Conservation (phyloP, 2,888 invertebrate genomes). For the Chouioia cunea region DNA sequence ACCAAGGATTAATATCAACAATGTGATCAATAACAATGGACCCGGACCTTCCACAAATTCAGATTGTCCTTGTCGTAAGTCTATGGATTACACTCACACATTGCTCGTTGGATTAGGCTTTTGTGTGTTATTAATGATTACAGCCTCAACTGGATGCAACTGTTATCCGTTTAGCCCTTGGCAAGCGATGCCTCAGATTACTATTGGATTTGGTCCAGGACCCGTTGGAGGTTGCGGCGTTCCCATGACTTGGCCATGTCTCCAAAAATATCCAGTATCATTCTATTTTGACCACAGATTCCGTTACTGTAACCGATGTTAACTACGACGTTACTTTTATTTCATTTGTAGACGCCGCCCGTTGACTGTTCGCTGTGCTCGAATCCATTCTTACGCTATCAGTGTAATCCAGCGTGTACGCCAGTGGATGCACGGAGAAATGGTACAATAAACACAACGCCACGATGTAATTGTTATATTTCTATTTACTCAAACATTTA, state of each 20-base stretch:
- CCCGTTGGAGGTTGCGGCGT: conserved; percentile 46
- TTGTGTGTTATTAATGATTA: too few species aligned
- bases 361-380: conserved; percentile 56
- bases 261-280: conserved; percentile 47
- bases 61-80: conserved; percentile 45
- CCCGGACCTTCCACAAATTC: not conserved
- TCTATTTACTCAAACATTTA: not conserved
- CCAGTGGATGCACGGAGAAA: conserved; percentile 16
- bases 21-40: conserved; percentile 47
- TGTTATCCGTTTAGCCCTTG: conserved; percentile 33
- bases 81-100: not conserved
- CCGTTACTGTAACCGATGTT: not conserved
- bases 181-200: conserved; percentile 52
- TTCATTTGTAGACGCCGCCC: conserved; percentile 38
- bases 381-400: conserved; percentile 53
- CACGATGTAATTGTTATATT: conserved; percentile 13
- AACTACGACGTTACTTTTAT: too few species aligned
- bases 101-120: too few species aligned
- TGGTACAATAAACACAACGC: conserved; percentile 1
- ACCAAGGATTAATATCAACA: conserved; percentile 51
- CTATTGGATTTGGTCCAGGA: conserved; percentile 47
- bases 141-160: conserved; percentile 37
- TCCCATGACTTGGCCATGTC: conserved; percentile 52
- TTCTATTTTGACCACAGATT: not conserved
- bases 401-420: conserved; percentile 56